phyloP scores from a whole-genome alignment of 1,140 invertebrate genomes.

The Helicorthomorpha holstii region DNA sequence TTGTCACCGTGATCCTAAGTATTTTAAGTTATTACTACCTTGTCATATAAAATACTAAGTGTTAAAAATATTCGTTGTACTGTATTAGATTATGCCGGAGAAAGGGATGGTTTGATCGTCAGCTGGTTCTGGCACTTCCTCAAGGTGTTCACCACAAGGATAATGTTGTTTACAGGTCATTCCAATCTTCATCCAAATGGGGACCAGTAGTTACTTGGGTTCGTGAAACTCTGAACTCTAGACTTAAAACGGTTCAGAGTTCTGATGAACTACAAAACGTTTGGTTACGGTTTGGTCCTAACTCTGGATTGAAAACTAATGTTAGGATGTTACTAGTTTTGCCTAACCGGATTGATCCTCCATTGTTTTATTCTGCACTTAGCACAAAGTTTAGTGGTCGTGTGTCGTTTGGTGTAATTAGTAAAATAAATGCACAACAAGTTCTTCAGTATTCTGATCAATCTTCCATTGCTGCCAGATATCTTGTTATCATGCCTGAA shows the following conservation, averaged over 20 bases:
- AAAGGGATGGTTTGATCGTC: conserved; percentile 30
- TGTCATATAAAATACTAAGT: background rate
- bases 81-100: conserved; percentile 27
- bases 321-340: background rate
- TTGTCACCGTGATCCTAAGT: conserved; percentile 28
- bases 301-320: background rate
- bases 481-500: conserved; percentile 30
- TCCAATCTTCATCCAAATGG: conserved; percentile 3
- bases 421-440: conserved; percentile 16
- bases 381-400: conserved; percentile 35
- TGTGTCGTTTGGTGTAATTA: conserved; percentile 29
- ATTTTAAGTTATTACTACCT: conserved; percentile 21
- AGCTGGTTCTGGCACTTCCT: conserved; percentile 31
- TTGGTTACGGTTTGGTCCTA: conserved; percentile 17
- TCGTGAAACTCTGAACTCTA: conserved; percentile 9
- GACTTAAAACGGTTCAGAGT: conserved; percentile 13
- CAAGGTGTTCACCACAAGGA: conserved; percentile 31
- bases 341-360: conserved; percentile 16
- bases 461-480: conserved; percentile 17
- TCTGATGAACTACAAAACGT: conserved; percentile 18
- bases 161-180: conserved; percentile 23
- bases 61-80: conserved; percentile 5
- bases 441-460: conserved; percentile 15
- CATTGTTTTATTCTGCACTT: conserved; percentile 33
- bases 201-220: conserved; percentile 28